phyloP scores from a whole-genome alignment of 2,113 vertebrate species.

The Tringa solitaria region DNA sequence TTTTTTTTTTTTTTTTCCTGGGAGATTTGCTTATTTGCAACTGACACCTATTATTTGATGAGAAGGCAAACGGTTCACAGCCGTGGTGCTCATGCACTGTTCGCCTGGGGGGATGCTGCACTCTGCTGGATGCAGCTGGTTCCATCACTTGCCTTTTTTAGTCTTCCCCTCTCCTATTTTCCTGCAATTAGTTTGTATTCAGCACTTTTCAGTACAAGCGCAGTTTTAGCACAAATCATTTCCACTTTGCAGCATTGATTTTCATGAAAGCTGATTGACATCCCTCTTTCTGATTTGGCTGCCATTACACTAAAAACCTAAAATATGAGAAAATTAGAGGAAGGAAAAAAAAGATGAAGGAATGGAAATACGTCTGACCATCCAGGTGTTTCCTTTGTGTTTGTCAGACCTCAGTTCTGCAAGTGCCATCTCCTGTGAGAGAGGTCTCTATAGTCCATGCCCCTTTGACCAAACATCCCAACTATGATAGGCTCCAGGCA shows the following conservation, averaged over 20 bases:
- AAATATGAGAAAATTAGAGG: background rate
- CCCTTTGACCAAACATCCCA: constrained; percentile 45
- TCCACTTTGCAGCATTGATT: background rate
- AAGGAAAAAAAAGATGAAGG: background rate
- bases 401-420: background rate
- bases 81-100: rapidly evolving
- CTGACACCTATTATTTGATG: background rate
- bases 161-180: background rate
- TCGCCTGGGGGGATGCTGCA: constrained; percentile 25
- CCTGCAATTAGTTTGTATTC: background rate
- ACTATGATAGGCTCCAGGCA: constrained; percentile 41
- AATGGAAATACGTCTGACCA: background rate
- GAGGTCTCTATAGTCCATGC: background rate
- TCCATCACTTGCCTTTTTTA: background rate
- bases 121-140: constrained; percentile 40
- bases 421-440: constrained; percentile 14
- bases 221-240: background rate
- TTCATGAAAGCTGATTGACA: background rate
- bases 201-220: background rate
- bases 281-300: background rate
- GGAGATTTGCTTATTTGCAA: background rate
- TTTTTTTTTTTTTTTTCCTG: background rate
- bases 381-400: constrained; percentile 29
- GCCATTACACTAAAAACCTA: background rate
- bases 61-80: background rate